Base-by-base conservation (phyloP, 2,888 invertebrate genomes). In the Apomyelois bistriatella region DNA sequence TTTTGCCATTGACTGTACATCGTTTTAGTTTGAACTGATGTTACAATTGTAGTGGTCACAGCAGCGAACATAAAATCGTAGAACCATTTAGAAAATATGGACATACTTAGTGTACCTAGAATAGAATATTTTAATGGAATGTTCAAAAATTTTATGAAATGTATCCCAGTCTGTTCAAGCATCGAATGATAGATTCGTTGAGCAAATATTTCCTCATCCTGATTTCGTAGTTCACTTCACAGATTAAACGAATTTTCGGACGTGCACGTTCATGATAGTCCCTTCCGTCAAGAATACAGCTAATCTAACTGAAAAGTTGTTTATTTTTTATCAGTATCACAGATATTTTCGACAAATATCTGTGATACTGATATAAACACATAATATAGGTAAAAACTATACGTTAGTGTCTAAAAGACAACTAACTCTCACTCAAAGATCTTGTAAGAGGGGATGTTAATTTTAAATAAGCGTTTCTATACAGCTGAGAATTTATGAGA, bases 211-310 rank as follows among this genome's bases (percentile, higher is more conserved):
- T 43, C 8, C 28, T 43, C 10, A 9, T 6, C 10, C 32, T 46
- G 30, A 46, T 46, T 46, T 46, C 32, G 32, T 46, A 46, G 46
- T 46, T 46, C 46, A 46, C 46, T 46, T 46, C 46, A 46, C 32
- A 15, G 46, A 32, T 3, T 46, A 46, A 46, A 46, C 46, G 46
- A 46, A 46, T 46, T 32, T 32, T 46, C 32, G 46, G 46, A 46
- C 16, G 46, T 46, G 35, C 16, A 15, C 13, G 16, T 32, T 6
- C 9, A 10, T 16, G 32, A 6, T 15, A 13, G 16, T 46, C 35
- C 30, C 35, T 35, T 32, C 9, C 15, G 9, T 32, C n/a, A 32
- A 32, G 30, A 7, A 8, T 3, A 35, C 15, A 32, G 10, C 10
- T 32, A 16, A 16, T 16, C 10, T 5, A 17, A 22, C 10, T 10